Evolutionary conservation across 2,113 vertebrate species (phyloP).

Genomic region (Corythornis vintsioides): DNA sequence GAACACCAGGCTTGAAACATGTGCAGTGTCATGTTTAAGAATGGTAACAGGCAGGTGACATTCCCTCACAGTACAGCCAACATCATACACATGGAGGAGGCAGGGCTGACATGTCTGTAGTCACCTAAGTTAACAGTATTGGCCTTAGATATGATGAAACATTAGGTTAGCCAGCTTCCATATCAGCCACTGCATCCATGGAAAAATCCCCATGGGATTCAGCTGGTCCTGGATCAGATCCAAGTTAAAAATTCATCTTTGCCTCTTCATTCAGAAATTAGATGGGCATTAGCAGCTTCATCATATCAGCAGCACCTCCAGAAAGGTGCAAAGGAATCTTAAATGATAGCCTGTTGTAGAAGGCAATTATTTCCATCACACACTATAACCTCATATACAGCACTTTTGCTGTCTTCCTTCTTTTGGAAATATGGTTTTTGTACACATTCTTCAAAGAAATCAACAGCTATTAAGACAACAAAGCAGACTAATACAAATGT

Average conservation of each 20-base stretch:
- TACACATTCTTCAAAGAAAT: neutral
- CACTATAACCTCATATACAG: neutral
- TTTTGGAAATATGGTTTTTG: neutral
- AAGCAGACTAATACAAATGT: conserved; percentile 3
- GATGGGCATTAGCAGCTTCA: neutral
- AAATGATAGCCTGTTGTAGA: neutral
- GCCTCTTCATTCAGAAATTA: neutral
- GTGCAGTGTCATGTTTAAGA: neutral
- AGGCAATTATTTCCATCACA: neutral
- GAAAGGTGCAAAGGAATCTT: neutral
- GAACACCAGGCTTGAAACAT: neutral
- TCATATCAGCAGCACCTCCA: neutral
- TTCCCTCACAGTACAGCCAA: neutral
- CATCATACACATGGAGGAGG: neutral
- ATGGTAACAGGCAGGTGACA: neutral
- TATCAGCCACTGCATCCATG: neutral
- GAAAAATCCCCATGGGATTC: neutral
- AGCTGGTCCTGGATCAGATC: neutral
- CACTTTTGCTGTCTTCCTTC: neutral
- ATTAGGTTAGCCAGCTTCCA: neutral
- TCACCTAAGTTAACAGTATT: neutral
- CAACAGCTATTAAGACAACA: conserved; percentile 26
- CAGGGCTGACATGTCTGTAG: neutral
- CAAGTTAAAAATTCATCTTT: neutral
- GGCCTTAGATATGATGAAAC: neutral